These are phyloP conservation scores for Drosophila mimetica DNA, from an alignment of 2,888 invertebrate species.

Conservation along the genomic window DNA sequence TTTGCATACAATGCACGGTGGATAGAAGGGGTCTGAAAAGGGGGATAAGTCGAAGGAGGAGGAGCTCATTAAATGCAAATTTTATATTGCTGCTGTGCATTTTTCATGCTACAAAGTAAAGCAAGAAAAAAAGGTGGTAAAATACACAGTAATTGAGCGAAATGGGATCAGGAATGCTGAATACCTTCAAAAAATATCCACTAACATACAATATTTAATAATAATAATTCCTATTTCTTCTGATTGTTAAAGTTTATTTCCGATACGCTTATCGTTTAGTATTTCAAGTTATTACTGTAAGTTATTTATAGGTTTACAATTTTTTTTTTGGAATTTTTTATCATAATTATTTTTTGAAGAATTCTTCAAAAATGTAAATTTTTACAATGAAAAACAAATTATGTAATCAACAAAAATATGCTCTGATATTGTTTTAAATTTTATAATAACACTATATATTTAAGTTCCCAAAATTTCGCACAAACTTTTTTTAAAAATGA, in stretches of 20 bases:
- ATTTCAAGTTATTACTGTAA: not conserved
- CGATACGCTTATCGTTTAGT: not conserved
- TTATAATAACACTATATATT: not conserved
- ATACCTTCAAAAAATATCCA: not conserved
- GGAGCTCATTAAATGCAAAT: slow-evolving; percentile 76
- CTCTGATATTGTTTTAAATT: not conserved
- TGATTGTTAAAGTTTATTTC: not conserved
- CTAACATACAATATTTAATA: too few relatives aligned
- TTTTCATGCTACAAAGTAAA: slow-evolving; percentile 55
- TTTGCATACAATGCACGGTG: slow-evolving; percentile 49
- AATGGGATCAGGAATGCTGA: slow-evolving; percentile 15
- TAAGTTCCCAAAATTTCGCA: not conserved
- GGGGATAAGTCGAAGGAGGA: slow-evolving; percentile 24
- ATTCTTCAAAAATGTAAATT: too few relatives aligned
- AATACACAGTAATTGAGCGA: slow-evolving; percentile 23
- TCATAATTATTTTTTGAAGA: too few relatives aligned
- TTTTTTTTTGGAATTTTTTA: too few relatives aligned
- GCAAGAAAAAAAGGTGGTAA: slow-evolving; percentile 31
- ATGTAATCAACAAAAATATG: not conserved
- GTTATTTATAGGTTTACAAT: too few relatives aligned
- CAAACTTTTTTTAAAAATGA: not conserved
- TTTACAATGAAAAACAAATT: not conserved
- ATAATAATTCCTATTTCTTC: not conserved
- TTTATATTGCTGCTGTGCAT: slow-evolving; percentile 44
- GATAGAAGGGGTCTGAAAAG: slow-evolving; percentile 1